Percentiles rank a stretch among this genome's conserved stretches.
These are phyloP conservation scores for Amyelois transitella DNA, from an alignment of 1,140 invertebrate species.

Conservation along the genomic window DNA sequence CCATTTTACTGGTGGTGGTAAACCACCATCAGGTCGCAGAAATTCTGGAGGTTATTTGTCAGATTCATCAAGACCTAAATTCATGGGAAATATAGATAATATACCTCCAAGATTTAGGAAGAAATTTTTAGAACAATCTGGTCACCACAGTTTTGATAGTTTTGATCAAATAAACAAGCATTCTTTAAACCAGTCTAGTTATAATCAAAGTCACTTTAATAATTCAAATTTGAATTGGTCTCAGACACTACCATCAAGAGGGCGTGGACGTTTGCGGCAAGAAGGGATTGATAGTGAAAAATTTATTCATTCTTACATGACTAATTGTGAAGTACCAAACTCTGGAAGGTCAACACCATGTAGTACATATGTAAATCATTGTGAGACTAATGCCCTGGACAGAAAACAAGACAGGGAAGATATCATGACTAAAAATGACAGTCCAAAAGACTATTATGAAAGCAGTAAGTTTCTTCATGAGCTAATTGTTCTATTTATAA, in stretches of 20 bases:
- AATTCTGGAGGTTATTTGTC: slow-evolving; percentile 62
- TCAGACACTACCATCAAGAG: slow-evolving; percentile 66
- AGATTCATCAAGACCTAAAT: slow-evolving; percentile 46
- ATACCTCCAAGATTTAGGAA: slow-evolving; percentile 71
- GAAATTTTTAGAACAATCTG: slow-evolving; percentile 67
- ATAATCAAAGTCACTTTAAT: slow-evolving; percentile 40
- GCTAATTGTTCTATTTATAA: slow-evolving; percentile 2
- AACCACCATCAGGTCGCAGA: slow-evolving; percentile 67
- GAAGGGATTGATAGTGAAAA: slow-evolving; percentile 68
- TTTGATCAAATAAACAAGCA: slow-evolving; percentile 51
- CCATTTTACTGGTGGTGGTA: slow-evolving; percentile 57
- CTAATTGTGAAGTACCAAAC: slow-evolving; percentile 60
- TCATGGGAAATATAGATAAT: slow-evolving; percentile 64
- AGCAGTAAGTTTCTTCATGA: slow-evolving; percentile 31
- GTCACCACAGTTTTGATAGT: slow-evolving; percentile 61
- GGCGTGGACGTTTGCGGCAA: slow-evolving; percentile 61
- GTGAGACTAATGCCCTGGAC: slow-evolving; percentile 46
- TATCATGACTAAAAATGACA: slow-evolving; percentile 30
- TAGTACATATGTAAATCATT: slow-evolving; percentile 57
- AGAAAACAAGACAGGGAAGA: slow-evolving; percentile 37
- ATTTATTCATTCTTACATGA: slow-evolving; percentile 59
- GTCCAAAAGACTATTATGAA: slow-evolving; percentile 33
- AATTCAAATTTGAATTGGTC: slow-evolving; percentile 58
- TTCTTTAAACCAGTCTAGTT: slow-evolving; percentile 34
- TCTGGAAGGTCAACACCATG: slow-evolving; percentile 68